Percentiles rank a stretch among this genome's conserved stretches.
phyloP scores from a whole-genome alignment of 2,888 invertebrate genomes.

The Actias luna region DNA sequence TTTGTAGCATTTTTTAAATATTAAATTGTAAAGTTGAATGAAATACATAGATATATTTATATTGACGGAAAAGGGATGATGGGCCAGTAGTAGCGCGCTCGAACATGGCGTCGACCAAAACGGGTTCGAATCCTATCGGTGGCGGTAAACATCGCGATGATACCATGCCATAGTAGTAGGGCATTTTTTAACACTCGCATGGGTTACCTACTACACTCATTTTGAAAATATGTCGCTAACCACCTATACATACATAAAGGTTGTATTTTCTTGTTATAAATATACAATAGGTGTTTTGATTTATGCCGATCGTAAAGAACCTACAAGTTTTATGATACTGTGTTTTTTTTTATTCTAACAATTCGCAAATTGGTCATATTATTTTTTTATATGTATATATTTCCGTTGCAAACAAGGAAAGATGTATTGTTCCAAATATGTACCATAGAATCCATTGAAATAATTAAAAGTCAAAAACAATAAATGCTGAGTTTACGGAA shows the following conservation, averaged over 20 bases:
- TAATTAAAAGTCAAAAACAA: constrained; percentile 39
- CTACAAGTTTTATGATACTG: too few relatives aligned
- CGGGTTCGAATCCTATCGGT: neutral
- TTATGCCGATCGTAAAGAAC: too few relatives aligned
- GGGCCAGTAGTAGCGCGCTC: neutral
- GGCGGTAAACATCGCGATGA: neutral
- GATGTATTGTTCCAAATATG: constrained; percentile 22
- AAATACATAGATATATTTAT: neutral
- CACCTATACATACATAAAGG: too few relatives aligned
- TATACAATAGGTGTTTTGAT: too few relatives aligned
- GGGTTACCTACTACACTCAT: neutral
- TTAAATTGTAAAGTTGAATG: too few relatives aligned
- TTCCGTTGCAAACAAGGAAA: neutral
- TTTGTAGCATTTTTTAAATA: too few relatives aligned
- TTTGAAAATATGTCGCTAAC: neutral
- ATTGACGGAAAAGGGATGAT: neutral
- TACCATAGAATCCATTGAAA: constrained; percentile 25
- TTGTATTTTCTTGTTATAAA: too few relatives aligned
- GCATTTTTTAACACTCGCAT: neutral
- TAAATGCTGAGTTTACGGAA: constrained; percentile 38
- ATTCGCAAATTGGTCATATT: neutral
- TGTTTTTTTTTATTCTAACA: neutral
- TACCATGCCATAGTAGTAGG: neutral
- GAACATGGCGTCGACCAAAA: neutral
- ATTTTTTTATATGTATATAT: neutral